These are phyloP conservation scores for Indicator indicator DNA, from an alignment of 2,113 vertebrate species.

Conservation along the genomic window DNA sequence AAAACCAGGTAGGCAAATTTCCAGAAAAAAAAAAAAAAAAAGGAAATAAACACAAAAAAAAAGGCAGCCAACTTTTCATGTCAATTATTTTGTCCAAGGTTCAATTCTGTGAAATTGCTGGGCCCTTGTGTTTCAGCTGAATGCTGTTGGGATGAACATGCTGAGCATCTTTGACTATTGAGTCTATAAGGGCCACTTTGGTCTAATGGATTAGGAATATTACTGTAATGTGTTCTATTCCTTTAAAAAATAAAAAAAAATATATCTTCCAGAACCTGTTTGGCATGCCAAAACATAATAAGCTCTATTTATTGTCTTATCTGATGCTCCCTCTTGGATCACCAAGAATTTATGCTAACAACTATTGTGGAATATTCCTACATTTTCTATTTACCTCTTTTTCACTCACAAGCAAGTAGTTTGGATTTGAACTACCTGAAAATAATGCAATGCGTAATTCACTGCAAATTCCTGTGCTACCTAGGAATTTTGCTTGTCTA, in stretches of 20 bases:
- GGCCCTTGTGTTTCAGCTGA: not conserved
- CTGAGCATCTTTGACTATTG: not conserved
- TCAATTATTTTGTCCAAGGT: not conserved
- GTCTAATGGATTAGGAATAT: not conserved
- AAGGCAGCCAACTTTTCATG: not conserved
- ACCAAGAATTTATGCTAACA: not conserved
- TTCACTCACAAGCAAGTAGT: not conserved
- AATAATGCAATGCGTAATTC: not conserved
- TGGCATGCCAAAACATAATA: not conserved
- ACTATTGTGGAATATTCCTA: not conserved
- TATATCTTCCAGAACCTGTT: not conserved
- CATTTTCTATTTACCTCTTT: not conserved
- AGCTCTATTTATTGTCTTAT: not conserved
- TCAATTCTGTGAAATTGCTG: not conserved
- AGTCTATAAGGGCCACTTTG: not conserved
- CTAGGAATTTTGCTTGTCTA: not conserved
- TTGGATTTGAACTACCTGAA: not conserved
- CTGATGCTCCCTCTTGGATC: not conserved
- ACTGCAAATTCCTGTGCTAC: not conserved
- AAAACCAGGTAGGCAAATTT: not conserved
- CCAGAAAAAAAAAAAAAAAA: not conserved
- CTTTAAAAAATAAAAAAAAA: fast-evolving
- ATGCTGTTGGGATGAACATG: not conserved
- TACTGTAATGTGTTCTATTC: not conserved
- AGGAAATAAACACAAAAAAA: not conserved